A percentile compares a stretch with the other conserved stretches of the same genome.
Conservation (phyloP, 2,797 vertebrate genomes). For the Aphelocoma californica region DNA sequence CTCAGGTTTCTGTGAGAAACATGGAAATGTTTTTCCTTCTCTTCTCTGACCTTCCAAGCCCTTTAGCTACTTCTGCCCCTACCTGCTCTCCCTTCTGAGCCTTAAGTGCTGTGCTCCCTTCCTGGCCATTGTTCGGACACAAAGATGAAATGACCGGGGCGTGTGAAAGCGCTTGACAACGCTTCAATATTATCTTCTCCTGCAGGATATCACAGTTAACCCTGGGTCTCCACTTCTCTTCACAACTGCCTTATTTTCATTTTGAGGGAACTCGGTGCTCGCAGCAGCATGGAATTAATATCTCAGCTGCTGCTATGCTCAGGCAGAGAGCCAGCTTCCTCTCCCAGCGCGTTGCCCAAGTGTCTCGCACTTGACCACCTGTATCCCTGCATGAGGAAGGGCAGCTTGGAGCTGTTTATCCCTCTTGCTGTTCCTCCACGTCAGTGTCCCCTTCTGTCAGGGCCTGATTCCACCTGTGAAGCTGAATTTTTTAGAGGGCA, state of each 20-base stretch:
- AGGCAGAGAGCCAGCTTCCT: neutral
- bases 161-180: neutral
- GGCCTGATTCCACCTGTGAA: neutral
- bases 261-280: neutral
- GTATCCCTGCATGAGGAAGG: neutral
- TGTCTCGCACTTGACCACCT: neutral
- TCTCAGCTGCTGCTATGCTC: neutral
- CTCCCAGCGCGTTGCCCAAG: rapidly evolving
- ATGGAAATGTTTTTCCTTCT: neutral
- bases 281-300: neutral
- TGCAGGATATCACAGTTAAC: constrained; percentile 29
- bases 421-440: neutral
- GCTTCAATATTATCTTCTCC: constrained; percentile 27
- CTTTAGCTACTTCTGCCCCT: neutral
- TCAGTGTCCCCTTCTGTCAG: neutral
- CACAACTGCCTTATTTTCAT: neutral
- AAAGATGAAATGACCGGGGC: neutral
- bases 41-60: neutral
- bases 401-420: neutral
- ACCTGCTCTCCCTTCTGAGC: neutral
- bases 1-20: neutral
- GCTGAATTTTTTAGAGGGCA: neutral
- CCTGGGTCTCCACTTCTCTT: neutral
- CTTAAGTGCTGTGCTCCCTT: neutral
- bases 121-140: neutral